Base-by-base conservation (phyloP, 2,888 invertebrate species). In the Elysia crispata region DNA sequence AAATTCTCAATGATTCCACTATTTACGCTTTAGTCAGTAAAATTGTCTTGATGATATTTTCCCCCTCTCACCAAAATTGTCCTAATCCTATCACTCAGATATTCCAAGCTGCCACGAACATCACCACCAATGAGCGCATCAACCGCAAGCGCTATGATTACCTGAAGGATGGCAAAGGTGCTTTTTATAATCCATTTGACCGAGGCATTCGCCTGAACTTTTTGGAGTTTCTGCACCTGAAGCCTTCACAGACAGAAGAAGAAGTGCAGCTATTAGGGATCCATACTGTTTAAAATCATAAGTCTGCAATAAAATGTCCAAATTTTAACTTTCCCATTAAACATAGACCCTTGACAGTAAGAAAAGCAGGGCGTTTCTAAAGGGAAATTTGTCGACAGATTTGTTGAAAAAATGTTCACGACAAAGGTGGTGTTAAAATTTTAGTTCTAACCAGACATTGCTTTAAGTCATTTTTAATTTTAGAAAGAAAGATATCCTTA, bases 111-210 rank as follows among this genome's bases (percentile, higher is more conserved):
- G 96, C 96, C 90, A 96, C 96, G 96, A 98, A 98, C 93, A 93
- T 97, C 81, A 97, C 98, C 11, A 97, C 97, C 69, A 98, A 97
- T 92, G 97, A 98, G 93, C 96, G 97, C 96, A 96, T 97, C 91
- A 97, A 97, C 93, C 96, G 96, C 92, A 97, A 97, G 91, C 94
- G 97, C 76, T 97, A 97, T 92, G 95, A 96, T 0, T 97, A 98
- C 91, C 92, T 98, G 83, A 94, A 97, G 77, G 97, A 97, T 91
- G 96, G 96, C 90, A 94, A 96, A 81, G 97, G 97, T 1, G 94
- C 95, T 83, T 97, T 97, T 91, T 95, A 95, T 90, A 98, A 97
- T 93, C 97, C 97, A 0, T 98, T 97, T 91, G 96, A 97, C n/a
- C 94, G 97, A 82, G 97, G 97, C 0, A 95, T 96, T 0, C 94